phyloP scores from a whole-genome alignment of 2,797 vertebrate species.

The Toxotes lorentzi region DNA sequence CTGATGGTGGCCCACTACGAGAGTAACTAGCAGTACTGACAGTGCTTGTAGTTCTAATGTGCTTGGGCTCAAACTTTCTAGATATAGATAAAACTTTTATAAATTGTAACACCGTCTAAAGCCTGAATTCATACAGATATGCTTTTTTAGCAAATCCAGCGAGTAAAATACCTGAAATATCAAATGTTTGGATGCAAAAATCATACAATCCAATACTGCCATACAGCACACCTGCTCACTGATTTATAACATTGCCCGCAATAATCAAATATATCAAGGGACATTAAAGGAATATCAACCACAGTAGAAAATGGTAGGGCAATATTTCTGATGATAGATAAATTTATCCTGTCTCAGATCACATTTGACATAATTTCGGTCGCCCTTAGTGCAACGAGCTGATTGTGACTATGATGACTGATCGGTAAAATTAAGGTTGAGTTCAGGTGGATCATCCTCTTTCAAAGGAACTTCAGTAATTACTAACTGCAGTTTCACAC shows the following conservation, averaged over 20 bases:
- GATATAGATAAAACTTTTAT: neutral
- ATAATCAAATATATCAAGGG: neutral
- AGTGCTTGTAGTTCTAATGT: neutral
- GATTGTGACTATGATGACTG: neutral
- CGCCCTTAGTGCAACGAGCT: neutral
- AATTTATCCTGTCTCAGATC: neutral
- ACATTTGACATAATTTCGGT: neutral
- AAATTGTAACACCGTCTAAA: no score
- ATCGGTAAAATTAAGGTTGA: neutral
- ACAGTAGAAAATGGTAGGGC: neutral
- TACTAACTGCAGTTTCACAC: constrained; percentile 10
- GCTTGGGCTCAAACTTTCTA: neutral
- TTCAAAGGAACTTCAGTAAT: neutral
- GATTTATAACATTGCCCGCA: neutral
- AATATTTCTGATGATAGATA: neutral
- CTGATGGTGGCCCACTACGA: neutral
- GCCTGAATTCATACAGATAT: neutral
- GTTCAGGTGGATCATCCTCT: neutral
- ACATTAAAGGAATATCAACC: neutral
- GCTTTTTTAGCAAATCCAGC: neutral
- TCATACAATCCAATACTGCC: neutral
- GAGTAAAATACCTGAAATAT: neutral
- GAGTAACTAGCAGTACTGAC: neutral
- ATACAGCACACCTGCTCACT: neutral
- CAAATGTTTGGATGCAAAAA: neutral